Percentiles rank a stretch among this genome's conserved stretches.
These are phyloP conservation scores for Hesperophylax magnus DNA, from an alignment of 1,140 invertebrate genomes.

Conservation along the genomic window DNA sequence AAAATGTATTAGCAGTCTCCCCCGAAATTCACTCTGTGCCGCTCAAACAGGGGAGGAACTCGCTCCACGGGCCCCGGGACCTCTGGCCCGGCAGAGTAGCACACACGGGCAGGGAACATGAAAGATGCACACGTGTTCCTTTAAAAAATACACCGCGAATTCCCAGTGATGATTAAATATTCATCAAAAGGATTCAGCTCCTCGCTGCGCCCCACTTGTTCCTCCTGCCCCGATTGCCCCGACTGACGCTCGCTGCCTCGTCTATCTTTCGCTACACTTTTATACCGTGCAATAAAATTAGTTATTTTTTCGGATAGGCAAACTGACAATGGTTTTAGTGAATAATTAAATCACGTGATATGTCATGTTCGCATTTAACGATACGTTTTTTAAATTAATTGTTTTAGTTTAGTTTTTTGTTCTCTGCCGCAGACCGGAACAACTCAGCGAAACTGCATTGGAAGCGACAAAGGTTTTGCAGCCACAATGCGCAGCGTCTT, in stretches of 20 bases:
- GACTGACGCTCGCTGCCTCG: no score
- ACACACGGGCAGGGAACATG: constrained; percentile 31
- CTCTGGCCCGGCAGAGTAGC: background rate
- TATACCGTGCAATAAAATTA: background rate
- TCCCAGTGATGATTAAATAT: constrained; percentile 55
- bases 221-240: background rate
- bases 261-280: background rate
- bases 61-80: background rate
- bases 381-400: no score
- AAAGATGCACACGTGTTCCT: constrained; percentile 38
- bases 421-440: no score
- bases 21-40: constrained; percentile 11
- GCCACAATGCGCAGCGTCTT: no score
- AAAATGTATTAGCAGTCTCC: constrained; percentile 27
- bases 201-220: constrained; percentile 13
- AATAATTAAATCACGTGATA: no score
- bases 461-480: no score
- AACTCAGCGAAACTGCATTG: no score
- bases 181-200: constrained; percentile 51
- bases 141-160: constrained; percentile 45
- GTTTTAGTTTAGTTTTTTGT: no score
- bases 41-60: background rate
- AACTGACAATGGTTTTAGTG: background rate
- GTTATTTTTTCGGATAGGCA: background rate
- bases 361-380: no score